Evolutionary conservation across 1,140 invertebrate species (phyloP), one percentile per base, ranked within the genome.

Genomic region (Hypothenemus hampei): DNA sequence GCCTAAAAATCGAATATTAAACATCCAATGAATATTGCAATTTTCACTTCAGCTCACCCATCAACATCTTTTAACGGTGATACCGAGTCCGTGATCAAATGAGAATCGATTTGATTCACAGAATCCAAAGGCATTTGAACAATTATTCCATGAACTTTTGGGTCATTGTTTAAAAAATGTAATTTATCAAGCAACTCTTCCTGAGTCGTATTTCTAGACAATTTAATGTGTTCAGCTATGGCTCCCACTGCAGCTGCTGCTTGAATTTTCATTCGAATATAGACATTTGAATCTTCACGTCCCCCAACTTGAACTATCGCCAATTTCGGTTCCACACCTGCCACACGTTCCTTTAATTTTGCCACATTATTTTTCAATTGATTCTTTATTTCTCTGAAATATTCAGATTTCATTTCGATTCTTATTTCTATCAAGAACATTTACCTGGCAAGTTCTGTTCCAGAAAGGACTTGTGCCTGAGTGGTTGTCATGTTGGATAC

Each of bases 261-360:
- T 73, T 92, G 95, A 15, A 97, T 81, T 76, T 99, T 99, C 84
- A 93, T 94, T 31, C 89, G 77, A 69, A 99, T 99, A 72, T 99
- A 99, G 5, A 99, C 94, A 78, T 98, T 98, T n/a, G 96, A 98
- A 75, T 99, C 97, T 70, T 95, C 91, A 6, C 95, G 78, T 1
- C 84, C 85, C 2, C 97, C 97, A 29, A 99, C 96, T 76, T 91
- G 89, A 4, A 91, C 83, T 56, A 93, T 91, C 3, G 86, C 82
- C 44, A 97, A 74, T 2, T 85, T 82, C 0, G 92, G 91, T 49
- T 71, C 66, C 68, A 87, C 93, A 37, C 75, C 73, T 1, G 85
- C 75, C 40, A 80, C 65, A 56, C 76, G 74, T 35, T 77, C 51
- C 45, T 80, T 78, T 31, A 93, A 65, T 20, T 72, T 67, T 4